Evolutionary conservation across 2,797 vertebrate species (phyloP), one percentile per base, ranked within the genome.

Genomic region (Platyrinchus mystaceus): DNA sequence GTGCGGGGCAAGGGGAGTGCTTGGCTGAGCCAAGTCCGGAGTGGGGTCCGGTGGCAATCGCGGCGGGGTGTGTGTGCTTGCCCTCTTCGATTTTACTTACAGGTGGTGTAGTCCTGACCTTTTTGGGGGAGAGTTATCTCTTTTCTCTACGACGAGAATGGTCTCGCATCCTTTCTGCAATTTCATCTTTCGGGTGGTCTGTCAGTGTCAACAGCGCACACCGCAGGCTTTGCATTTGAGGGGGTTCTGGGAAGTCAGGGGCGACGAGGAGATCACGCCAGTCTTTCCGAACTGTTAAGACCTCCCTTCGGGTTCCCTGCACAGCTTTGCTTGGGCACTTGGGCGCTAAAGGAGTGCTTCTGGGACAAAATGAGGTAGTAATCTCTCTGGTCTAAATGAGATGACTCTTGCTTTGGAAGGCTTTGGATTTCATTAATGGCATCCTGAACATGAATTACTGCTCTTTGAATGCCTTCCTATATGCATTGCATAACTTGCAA

Each of bases 161-260:
- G 50, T 50, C 60, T 68, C 16, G 1, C 39, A 9, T 62, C 43
- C 59, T 12, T 90, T 6, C 55, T 34, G 53, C 55, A 2, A 1
- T 24, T 49, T 26, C 39, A 2, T 43, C 43, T 43, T 18, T 1
- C 13, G 47, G 59, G 76, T 56, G 88, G 56, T 62, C 86, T 62
- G 11, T 15, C 66, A 0, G 46, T 32, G 70, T 26, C 46, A 2
- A 0, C 23, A 18, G 62, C 49, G 23, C n/a, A 3, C 41, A 4
- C n/a, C 2, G 17, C 24, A 10, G 49, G 36, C 37, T 73, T 50
- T 59, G 28, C 56, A 0, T 36, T 24, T 36, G 17, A 3, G 39
- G 17, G 6, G 6, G 7, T 6, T 58, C 27, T 39, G 68, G 53
- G 68, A 24, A 12, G 50, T 50, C n/a, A 2, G 81, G 59, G 68